phyloP scores from a whole-genome alignment of 2,797 vertebrate species.

The Cichlasoma orientale region DNA sequence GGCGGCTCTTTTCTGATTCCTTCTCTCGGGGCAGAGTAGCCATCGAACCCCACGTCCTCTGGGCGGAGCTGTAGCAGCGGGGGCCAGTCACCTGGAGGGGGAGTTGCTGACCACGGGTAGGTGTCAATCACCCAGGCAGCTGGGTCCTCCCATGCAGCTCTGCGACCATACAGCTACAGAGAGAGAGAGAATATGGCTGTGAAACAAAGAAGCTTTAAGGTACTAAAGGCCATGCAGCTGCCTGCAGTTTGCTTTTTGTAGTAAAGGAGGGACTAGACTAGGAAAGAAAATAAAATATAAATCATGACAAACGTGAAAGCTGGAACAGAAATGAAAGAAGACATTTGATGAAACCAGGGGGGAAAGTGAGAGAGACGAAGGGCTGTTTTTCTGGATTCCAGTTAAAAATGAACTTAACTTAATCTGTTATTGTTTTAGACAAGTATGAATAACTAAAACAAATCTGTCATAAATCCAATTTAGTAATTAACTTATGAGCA shows the following conservation, averaged over 20 bases:
- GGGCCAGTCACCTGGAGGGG: slow-evolving; percentile 92
- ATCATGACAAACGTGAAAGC: neutral
- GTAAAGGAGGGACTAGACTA: no score
- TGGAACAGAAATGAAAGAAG: neutral
- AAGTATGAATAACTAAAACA: no score
- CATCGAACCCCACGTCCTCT: slow-evolving; percentile 97
- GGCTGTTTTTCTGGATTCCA: no score
- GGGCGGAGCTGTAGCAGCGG: slow-evolving; percentile 94
- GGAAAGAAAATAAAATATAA: no score
- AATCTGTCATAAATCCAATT: no score
- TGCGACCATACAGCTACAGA: slow-evolving; percentile 90
- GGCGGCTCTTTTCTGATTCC: slow-evolving; percentile 89
- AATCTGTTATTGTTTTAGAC: no score
- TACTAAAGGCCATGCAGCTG: neutral
- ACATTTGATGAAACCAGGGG: neutral
- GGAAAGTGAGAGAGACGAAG: neutral
- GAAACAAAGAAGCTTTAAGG: neutral
- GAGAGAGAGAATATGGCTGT: neutral
- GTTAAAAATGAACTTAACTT: no score
- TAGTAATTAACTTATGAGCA: no score
- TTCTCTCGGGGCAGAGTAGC: slow-evolving; percentile 89
- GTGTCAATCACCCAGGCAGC: slow-evolving; percentile 96
- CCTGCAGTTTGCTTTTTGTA: no score
- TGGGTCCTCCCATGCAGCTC: slow-evolving; percentile 94
- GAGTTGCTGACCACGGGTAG: slow-evolving; percentile 90